Evolutionary conservation across 2,888 invertebrate genomes (phyloP), one percentile per base, ranked within the genome.

Genomic region (Cinara cedri): DNA sequence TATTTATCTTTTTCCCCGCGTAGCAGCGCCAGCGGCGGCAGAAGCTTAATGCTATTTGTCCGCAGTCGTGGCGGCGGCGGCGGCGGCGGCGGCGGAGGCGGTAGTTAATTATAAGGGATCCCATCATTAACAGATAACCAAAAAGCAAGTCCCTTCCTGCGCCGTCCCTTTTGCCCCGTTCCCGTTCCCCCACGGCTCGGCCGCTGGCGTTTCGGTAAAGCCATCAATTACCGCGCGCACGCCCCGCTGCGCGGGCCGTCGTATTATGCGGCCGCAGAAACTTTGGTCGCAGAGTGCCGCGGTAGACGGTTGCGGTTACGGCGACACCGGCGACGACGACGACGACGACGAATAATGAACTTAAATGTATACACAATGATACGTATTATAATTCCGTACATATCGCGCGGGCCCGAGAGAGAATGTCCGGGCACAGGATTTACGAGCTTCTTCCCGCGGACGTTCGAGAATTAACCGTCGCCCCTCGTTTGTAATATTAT

Each of bases 111-210:
- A 76, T 76, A 76, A 76, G 57, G 76, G 76, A 76, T 68, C 55
- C 76, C 76, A 68, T 76, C 76, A 57, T 76, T 76, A 76, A 76
- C 76, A 76, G 76, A 76, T 76, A 76, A 76, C 68, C 76, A 9
- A 57, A 24, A 76, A 57, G 76, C 76, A 34, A 76, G 76, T 68
- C 76, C 76, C 68, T 76, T 75, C 75, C 75, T 55, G 66, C 19
- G 0, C 4, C 42, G 11, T 6, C 0, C n/a, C n/a, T n/a, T 16
- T 2, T 9, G 11, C 46, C 19, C 8, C 54, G 10, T 34, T 19
- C 42, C 42, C n/a, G 11, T 13, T 14, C 34, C 34, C 13, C 3
- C 11, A 8, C 42, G 14, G 63, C 51, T 3, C 44, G 13, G 51
- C n/a, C 24, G 60, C 10, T 1, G 44, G 63, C 54, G 51, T 55